Base-by-base conservation (phyloP, 2,888 invertebrate species). In the Scaptomyza cyrtandrae region DNA sequence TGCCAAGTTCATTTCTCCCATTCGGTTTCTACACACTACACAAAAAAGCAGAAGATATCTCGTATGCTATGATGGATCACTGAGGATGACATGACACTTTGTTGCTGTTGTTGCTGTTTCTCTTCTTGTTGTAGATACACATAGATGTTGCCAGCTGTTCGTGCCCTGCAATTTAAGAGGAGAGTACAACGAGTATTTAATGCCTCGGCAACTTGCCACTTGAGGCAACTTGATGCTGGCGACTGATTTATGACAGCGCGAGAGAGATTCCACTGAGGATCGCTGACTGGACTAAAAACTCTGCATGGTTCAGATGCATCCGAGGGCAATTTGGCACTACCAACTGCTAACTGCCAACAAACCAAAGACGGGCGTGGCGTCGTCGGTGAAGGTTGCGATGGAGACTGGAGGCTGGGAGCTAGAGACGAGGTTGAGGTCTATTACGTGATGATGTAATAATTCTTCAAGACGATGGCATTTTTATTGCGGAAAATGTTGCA, bases 361-460 rank as follows among this genome's bases (percentile, higher is more conserved):
- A 48, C 59, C 60, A 19, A 49, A 45, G 82, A 69, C 85, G 77
- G 82, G 86, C 82, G 84, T 83, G 84, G 78, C 84, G 81, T 85
- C 75, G 66, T 56, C 50, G 67, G 60, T 55, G 52, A 54, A 31
- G 16, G 43, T 19, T 33, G 45, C 7, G 6, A 46, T 41, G 19
- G 27, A 59, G 33, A 1, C 16, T 33, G 35, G 5, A 11, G 37
- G 2, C 37, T 52, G 24, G 50, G 61, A 44, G 57, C 57, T 65
- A 14, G 9, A 39, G 39, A n/a, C 39, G 78, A 66, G 71, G 74
- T 73, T 3, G 39, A 39, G 73, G 78, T 75, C 87, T 71, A 85
- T 87, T 87, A 84, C 71, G 82, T 87, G 86, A 87, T 85, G 84
- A 85, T 87, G 88, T 87, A 85, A 85, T 85, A 85, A 85, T 87